Percentiles rank a stretch among this genome's conserved stretches.
These are phyloP conservation scores for Papilio xuthus DNA, from an alignment of 1,140 invertebrate genomes.

Conservation along the genomic window DNA sequence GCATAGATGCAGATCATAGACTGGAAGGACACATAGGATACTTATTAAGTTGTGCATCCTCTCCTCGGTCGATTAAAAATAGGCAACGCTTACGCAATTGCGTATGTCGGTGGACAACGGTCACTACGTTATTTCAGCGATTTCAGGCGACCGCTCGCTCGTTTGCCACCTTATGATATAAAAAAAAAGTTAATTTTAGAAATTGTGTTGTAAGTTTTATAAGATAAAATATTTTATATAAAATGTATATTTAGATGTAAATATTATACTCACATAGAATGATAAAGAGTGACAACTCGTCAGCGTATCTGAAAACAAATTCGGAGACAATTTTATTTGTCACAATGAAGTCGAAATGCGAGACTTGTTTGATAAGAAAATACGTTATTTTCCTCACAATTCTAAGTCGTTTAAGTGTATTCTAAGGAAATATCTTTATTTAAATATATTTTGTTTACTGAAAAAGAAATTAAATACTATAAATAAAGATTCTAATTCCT, in stretches of 20 bases:
- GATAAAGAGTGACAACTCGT: slow-evolving; percentile 14
- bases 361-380: slow-evolving; percentile 26
- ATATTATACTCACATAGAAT: background rate
- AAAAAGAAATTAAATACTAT: background rate
- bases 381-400: slow-evolving; percentile 8
- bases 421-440: background rate
- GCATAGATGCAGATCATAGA: no score
- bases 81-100: no score
- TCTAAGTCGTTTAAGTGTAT: slow-evolving; percentile 5
- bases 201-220: no score
- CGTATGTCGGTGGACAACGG: no score
- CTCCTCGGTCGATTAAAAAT: no score
- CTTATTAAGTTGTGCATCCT: no score
- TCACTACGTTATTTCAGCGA: no score
- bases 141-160: no score
- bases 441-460: background rate
- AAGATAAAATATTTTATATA: background rate
- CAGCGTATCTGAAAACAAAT: slow-evolving; percentile 10
- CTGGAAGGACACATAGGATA: no score
- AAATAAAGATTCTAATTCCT: background rate
- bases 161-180: no score
- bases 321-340: slow-evolving; percentile 4
- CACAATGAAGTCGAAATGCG: slow-evolving; percentile 3
- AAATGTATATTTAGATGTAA: background rate
- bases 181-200: no score